Conservation (phyloP, 2,113 vertebrate species). For the Maccullochella peelii region DNA sequence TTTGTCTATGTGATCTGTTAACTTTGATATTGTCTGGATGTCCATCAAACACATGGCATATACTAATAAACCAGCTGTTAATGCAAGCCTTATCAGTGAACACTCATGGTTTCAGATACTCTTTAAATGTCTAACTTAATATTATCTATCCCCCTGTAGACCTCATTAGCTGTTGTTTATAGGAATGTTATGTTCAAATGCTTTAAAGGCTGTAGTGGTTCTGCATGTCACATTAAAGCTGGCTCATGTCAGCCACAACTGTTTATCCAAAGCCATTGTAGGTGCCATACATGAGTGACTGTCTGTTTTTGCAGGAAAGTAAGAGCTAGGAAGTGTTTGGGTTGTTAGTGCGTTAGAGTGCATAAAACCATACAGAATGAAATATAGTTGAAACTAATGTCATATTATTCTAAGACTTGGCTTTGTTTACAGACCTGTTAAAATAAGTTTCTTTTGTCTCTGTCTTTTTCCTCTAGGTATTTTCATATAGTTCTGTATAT, state of each 20-base stretch:
- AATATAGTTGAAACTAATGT: constrained; percentile 12
- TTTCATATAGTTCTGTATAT: constrained; percentile 17
- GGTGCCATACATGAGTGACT: constrained; percentile 47
- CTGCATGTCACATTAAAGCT: constrained; percentile 46
- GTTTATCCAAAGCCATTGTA: constrained; percentile 60
- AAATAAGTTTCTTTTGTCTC: not conserved
- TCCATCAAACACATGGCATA: not conserved
- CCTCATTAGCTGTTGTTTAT: constrained; percentile 2
- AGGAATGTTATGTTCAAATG: not conserved
- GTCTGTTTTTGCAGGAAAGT: constrained; percentile 52
- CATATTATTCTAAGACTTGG: not conserved
- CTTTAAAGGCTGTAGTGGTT: not conserved
- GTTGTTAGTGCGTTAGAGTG: constrained; percentile 16
- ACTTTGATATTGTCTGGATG: not conserved
- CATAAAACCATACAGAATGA: not conserved
- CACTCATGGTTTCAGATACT: not conserved
- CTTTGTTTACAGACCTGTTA: constrained; percentile 32
- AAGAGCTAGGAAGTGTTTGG: constrained; percentile 20
- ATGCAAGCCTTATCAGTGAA: not conserved
- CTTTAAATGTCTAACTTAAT: not conserved
- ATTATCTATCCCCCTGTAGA: not conserved
- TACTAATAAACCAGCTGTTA: not conserved
- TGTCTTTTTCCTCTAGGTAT: constrained; percentile 34
- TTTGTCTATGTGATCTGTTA: constrained; percentile 30
- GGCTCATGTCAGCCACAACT: constrained; percentile 59